Conservation (phyloP, 2,797 vertebrate genomes). For the Eremophila alpestris region DNA sequence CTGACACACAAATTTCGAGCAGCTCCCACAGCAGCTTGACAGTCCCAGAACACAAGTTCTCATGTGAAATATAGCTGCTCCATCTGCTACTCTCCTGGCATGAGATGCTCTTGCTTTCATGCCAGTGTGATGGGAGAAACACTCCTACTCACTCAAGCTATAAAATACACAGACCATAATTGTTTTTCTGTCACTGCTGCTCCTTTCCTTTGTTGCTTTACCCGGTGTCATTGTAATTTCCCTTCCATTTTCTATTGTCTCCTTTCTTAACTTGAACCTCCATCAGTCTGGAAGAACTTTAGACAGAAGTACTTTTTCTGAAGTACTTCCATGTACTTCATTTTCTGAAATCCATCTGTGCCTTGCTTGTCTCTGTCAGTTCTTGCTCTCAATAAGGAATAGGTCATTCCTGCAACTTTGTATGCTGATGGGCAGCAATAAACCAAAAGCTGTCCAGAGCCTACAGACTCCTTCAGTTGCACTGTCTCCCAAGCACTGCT, state of each 20-base stretch:
- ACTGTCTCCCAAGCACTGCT: neutral
- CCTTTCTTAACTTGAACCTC: neutral
- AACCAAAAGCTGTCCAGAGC: neutral
- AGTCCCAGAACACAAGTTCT: neutral
- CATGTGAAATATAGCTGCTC: neutral
- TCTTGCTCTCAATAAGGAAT: neutral
- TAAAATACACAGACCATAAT: neutral
- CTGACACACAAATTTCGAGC: neutral
- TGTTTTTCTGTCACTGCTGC: neutral
- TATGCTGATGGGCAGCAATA: neutral
- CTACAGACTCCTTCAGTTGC: neutral
- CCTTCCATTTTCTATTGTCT: neutral
- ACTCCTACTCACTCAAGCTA: neutral
- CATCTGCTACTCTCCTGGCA: constrained; percentile 13
- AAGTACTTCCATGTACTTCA: too few relatives aligned
- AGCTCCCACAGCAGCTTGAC: neutral
- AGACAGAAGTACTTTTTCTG: neutral
- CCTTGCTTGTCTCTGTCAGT: neutral
- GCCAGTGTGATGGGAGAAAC: neutral
- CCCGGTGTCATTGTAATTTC: neutral
- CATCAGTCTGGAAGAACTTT: neutral
- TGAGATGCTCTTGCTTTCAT: neutral
- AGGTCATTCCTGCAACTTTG: neutral
- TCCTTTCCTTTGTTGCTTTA: neutral
- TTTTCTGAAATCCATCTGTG: neutral